Base-by-base conservation (phyloP, 2,888 invertebrate species). In the Pammene aurita region DNA sequence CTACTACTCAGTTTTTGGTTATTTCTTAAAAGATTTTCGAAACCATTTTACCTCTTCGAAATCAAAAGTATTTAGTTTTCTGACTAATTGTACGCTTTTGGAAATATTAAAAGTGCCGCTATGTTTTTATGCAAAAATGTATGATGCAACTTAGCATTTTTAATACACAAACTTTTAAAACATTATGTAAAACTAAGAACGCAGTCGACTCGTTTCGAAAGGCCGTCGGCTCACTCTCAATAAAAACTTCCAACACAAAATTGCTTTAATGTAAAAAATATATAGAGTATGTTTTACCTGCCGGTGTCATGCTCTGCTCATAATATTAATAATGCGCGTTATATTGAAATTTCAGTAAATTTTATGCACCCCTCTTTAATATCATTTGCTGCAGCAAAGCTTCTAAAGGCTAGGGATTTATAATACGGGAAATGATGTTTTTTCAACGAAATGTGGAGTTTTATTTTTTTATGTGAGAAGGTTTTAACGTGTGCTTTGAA, bases 341-440 rank as follows among this genome's bases (percentile, higher is more conserved):
- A 64, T 68, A 64, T 67, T 68, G 63, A 68, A 68, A 58, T 68
- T 54, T 58, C 26, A 46, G 68, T 52, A 63, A 64, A 64, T 68
- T 68, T 68, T 69, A 69, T 69, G 69, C 69, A 69, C 64, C 69
- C 69, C 55, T 65, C 65, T 69, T 65, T 69, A 55, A 69, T 69
- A 69, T 69, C 46, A 69, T 69, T 69, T 69, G 69, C 58, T 69
- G 44, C 64, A 54, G 54, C 38, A 26, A 60, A 69, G 54, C 64
- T 64, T 26, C 26, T 38, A 46, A 64, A 65, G 64, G 35, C 52
- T 44, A 14, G 64, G 64, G 41, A 64, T 65, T 69, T 65, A 63
- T 57, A 16, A 60, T 46, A 61, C 38, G 50, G 38, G 35, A 44
- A 9, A 42, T 63, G n/a, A 34, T 34, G 13, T 56, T 52, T 62